Percentiles rank a stretch among this genome's conserved stretches.
Evolutionary conservation across 2,888 invertebrate species (phyloP).

Genomic region (Leucoptera coffeella): DNA sequence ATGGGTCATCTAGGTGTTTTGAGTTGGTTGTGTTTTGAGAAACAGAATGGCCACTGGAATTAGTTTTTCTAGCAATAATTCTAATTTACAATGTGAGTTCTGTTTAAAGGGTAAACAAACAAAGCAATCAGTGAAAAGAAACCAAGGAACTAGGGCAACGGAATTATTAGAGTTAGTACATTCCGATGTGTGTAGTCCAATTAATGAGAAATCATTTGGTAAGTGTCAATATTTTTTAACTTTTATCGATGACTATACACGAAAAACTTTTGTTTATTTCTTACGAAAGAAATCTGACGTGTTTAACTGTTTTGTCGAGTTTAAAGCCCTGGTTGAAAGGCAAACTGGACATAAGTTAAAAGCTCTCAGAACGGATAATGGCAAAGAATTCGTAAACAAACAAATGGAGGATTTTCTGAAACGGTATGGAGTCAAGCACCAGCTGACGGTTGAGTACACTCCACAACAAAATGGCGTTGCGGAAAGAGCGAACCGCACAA

Average conservation of each 20-base stretch:
- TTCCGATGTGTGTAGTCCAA: conserved; percentile 7
- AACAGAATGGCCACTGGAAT: conserved; percentile 7
- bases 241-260: conserved; percentile 5
- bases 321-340: conserved; percentile 8
- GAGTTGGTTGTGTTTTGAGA: conserved; percentile 6
- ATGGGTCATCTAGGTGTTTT: conserved; percentile 6
- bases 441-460: conserved; percentile 10
- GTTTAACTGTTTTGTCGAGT: conserved; percentile 5
- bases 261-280: conserved; percentile 7
- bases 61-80: conserved; percentile 4
- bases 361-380: conserved; percentile 8
- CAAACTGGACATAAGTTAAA: conserved; percentile 7
- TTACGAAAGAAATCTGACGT: conserved; percentile 5
- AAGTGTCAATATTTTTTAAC: conserved; percentile 6
- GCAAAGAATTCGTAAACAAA: conserved; percentile 8
- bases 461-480: conserved; percentile 14
- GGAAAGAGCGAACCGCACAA: conserved; percentile 10
- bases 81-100: conserved; percentile 5
- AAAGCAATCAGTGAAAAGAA: conserved; percentile 6
- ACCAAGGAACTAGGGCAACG: conserved; percentile 3
- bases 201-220: conserved; percentile 4
- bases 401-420: conserved; percentile 6
- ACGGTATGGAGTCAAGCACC: conserved; percentile 10
- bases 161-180: conserved; percentile 6
- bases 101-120: conserved; percentile 7